A percentile compares a stretch with the other conserved stretches of the same genome.
Evolutionary conservation across 1,140 invertebrate species (phyloP).

Genomic region (Atta cephalotes): DNA sequence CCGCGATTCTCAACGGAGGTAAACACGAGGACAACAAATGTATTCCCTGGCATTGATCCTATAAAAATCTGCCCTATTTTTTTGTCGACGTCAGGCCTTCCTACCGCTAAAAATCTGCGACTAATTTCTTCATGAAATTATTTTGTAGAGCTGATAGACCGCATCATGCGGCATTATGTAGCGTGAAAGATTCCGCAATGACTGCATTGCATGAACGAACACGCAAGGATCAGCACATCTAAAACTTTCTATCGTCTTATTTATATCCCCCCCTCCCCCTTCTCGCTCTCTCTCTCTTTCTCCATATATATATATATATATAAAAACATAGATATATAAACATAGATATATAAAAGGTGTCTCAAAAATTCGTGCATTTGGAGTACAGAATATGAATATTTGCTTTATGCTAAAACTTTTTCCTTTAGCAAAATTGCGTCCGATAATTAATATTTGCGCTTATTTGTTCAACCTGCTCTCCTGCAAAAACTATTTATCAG

Average conservation of each 20-base stretch:
- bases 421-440: too few relatives aligned
- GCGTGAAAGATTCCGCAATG: constrained; percentile 44
- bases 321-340: neutral
- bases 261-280: neutral
- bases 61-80: constrained; percentile 50
- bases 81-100: constrained; percentile 8
- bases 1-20: constrained; percentile 1
- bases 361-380: too few relatives aligned
- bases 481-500: too few relatives aligned
- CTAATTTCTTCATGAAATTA: constrained; percentile 37
- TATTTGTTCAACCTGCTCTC: too few relatives aligned
- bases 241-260: neutral
- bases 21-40: constrained; percentile 19
- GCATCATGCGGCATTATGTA: constrained; percentile 11
- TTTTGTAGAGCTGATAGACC: constrained; percentile 21
- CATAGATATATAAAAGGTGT: neutral
- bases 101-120: constrained; percentile 3
- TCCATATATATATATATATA: neutral
- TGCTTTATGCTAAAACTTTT: too few relatives aligned
- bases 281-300: too few relatives aligned
- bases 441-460: too few relatives aligned
- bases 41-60: constrained; percentile 24
- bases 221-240: constrained; percentile 32
- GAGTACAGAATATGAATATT: too few relatives aligned
- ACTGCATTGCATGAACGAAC: constrained; percentile 39